A percentile compares a stretch with the other conserved stretches of the same genome.
Evolutionary conservation across 2,888 invertebrate species (phyloP).

Genomic region (Epistrophella euchroma): DNA sequence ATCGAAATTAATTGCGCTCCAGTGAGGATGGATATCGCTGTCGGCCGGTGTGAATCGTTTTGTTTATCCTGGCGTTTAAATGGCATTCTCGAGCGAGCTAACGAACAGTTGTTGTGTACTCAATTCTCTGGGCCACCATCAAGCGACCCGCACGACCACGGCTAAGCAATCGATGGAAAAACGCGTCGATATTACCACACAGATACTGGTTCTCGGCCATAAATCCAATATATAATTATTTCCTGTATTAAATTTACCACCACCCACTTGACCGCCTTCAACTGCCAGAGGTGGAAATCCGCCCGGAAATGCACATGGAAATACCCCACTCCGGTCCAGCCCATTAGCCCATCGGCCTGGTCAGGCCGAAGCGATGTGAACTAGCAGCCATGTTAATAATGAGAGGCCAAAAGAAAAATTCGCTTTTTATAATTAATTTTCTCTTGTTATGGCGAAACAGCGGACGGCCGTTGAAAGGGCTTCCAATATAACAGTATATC

Average conservation of each 20-base stretch:
- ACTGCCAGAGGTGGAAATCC: slow-evolving; percentile 63
- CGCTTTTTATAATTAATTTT: slow-evolving; percentile 75
- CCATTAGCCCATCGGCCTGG: neutral
- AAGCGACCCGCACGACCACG: slow-evolving; percentile 12
- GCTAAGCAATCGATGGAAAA: slow-evolving; percentile 58
- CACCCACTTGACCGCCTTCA: slow-evolving; percentile 66
- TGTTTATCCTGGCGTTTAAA: slow-evolving; percentile 75
- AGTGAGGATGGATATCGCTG: slow-evolving; percentile 71
- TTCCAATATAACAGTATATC: neutral
- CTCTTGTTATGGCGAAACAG: slow-evolving; percentile 51
- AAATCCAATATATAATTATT: slow-evolving; percentile 76
- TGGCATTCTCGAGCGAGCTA: slow-evolving; percentile 42
- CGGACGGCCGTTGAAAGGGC: slow-evolving; percentile 17
- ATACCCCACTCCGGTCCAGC: slow-evolving; percentile 33
- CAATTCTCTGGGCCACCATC: slow-evolving; percentile 33
- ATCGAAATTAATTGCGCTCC: slow-evolving; percentile 73
- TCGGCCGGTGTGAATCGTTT: slow-evolving; percentile 74
- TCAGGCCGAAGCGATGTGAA: slow-evolving; percentile 21
- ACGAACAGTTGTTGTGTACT: slow-evolving; percentile 49
- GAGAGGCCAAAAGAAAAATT: slow-evolving; percentile 71
- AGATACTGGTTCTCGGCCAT: slow-evolving; percentile 71
- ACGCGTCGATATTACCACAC: slow-evolving; percentile 75
- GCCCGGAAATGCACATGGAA: slow-evolving; percentile 74
- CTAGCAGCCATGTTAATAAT: slow-evolving; percentile 73
- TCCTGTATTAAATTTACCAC: slow-evolving; percentile 73